These are phyloP conservation scores for Sinocyclocheilus maitianheensis DNA, from an alignment of 2,113 vertebrate genomes.

Conservation along the genomic window DNA sequence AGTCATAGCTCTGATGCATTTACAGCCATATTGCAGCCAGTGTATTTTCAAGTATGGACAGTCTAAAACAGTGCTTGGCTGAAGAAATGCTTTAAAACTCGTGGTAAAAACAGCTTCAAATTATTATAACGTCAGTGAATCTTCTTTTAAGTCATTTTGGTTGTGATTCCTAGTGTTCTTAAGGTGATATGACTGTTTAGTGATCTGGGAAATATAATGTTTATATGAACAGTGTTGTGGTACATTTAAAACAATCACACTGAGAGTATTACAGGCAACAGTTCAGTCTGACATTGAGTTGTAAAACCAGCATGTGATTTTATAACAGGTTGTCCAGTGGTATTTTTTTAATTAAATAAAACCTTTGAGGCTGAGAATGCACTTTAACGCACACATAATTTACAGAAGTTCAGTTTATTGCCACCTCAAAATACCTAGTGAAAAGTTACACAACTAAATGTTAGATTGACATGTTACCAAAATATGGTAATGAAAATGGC, in stretches of 20 bases:
- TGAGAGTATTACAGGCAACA: neutral
- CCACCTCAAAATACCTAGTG: neutral
- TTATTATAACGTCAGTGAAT: slow-evolving; percentile 69
- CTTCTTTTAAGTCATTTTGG: slow-evolving; percentile 66
- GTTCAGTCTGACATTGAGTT: slow-evolving; percentile 7
- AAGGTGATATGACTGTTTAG: neutral
- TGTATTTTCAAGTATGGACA: slow-evolving; percentile 79
- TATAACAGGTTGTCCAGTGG: neutral
- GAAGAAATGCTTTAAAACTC: slow-evolving; percentile 71
- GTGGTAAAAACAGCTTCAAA: slow-evolving; percentile 72
- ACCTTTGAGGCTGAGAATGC: neutral
- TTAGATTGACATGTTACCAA: slow-evolving; percentile 45
- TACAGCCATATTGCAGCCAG: slow-evolving; percentile 52
- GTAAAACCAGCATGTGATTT: slow-evolving; percentile 32
- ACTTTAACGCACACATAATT: slow-evolving; percentile 12
- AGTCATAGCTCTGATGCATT: slow-evolving; percentile 56
- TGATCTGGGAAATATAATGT: neutral
- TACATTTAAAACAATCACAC: slow-evolving; percentile 17
- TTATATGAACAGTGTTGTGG: neutral
- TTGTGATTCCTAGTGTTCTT: slow-evolving; percentile 34
- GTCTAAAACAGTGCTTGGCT: slow-evolving; percentile 61
- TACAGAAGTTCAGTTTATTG: neutral
- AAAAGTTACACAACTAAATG: slow-evolving; percentile 7
- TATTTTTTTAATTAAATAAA: neutral
- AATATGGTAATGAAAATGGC: slow-evolving; percentile 6